Evolutionary conservation across 2,888 invertebrate genomes (phyloP).

Genomic region (Epinotia bilunana): DNA sequence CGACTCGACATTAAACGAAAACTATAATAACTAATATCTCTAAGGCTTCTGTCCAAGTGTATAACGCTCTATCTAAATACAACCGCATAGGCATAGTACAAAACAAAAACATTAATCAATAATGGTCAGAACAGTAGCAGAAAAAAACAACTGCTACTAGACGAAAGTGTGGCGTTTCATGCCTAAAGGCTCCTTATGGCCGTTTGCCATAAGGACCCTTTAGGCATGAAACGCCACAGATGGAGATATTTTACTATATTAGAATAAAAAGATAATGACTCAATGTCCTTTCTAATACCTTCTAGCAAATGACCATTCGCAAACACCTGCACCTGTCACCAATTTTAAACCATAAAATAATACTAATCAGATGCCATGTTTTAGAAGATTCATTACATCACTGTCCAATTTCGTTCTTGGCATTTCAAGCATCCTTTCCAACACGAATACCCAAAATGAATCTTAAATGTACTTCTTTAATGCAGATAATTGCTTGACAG

Average conservation of each 20-base stretch:
- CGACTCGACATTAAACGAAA: too few relatives aligned
- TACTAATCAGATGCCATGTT: constrained; percentile 69
- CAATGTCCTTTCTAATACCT: constrained; percentile 60
- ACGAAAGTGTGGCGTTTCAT: too few relatives aligned
- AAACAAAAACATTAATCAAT: background rate
- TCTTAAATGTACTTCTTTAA: constrained; percentile 48
- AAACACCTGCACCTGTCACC: constrained; percentile 68
- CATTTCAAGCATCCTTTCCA: constrained; percentile 49
- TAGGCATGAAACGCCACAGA: too few relatives aligned
- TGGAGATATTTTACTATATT: constrained; percentile 32
- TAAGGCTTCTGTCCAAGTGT: too few relatives aligned
- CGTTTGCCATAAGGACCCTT: too few relatives aligned
- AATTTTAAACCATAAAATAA: constrained; percentile 66
- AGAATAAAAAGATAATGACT: constrained; percentile 66
- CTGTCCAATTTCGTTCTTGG: constrained; percentile 56
- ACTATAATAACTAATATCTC: too few relatives aligned
- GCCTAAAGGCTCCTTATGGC: too few relatives aligned
- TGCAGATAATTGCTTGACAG: constrained; percentile 49
- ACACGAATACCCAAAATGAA: constrained; percentile 47
- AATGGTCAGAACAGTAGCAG: constrained; percentile 31
- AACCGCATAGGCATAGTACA: background rate
- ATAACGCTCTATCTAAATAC: background rate
- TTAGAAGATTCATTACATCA: constrained; percentile 72
- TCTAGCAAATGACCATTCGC: constrained; percentile 62
- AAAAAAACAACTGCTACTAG: constrained; percentile 17